Percentiles rank a stretch among this genome's conserved stretches.
Conservation (phyloP, 2,888 invertebrate species). For the Digitonthophagus gazella region DNA sequence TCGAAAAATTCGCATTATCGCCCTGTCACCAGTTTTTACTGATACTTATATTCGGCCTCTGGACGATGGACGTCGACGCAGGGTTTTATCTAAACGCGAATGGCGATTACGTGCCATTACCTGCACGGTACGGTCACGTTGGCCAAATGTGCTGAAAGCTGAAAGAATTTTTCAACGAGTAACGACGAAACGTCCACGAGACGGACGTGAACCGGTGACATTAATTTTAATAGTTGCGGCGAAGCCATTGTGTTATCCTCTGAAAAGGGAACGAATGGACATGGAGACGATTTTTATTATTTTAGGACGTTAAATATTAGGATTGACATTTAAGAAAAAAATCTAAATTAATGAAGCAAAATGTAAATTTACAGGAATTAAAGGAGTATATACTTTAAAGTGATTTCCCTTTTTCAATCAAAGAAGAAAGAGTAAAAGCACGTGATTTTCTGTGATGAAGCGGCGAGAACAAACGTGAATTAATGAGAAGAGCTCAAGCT, state of each 20-base stretch:
- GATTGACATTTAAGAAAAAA: neutral
- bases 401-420: neutral
- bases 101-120: slow-evolving; percentile 14
- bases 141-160: slow-evolving; percentile 11
- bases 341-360: neutral
- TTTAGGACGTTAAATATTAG: neutral
- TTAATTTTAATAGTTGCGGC: slow-evolving; percentile 11
- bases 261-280: neutral
- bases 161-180: slow-evolving; percentile 12
- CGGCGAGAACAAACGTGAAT: slow-evolving; percentile 23
- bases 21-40: slow-evolving; percentile 16
- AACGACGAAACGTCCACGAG: neutral
- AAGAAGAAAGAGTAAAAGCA: neutral
- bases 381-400: neutral
- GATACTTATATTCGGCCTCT: slow-evolving; percentile 14
- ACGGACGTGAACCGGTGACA: neutral
- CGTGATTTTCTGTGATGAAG: neutral
- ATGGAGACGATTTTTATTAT: neutral
- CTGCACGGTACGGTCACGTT: neutral
- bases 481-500: slow-evolving; percentile 27
- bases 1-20: slow-evolving; percentile 11
- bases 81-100: slow-evolving; percentile 10
- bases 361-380: neutral
- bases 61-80: neutral
- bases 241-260: slow-evolving; percentile 7